phyloP scores from a whole-genome alignment of 2,113 vertebrate genomes.

The Glareola pratincola region DNA sequence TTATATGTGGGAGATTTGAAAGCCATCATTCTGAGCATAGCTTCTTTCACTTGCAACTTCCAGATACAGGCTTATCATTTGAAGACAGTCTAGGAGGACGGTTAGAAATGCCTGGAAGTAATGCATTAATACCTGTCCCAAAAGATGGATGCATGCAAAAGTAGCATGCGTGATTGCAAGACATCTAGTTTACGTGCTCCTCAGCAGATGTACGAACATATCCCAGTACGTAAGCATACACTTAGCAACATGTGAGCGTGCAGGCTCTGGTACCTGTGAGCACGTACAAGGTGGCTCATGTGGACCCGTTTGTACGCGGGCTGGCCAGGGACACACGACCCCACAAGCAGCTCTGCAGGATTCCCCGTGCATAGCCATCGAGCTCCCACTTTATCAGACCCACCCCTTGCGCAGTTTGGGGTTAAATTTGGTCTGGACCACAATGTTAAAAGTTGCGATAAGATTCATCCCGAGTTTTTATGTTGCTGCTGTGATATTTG shows the following conservation, averaged over 20 bases:
- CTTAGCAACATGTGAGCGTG: not conserved
- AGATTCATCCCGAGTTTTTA: not conserved
- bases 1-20: not conserved
- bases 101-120: not conserved
- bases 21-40: not conserved
- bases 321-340: not conserved
- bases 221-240: rapidly evolving
- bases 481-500: not conserved
- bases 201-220: rapidly evolving
- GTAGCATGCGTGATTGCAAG: not conserved
- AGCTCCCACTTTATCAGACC: not conserved
- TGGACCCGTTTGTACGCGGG: rapidly evolving
- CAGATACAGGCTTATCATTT: not conserved
- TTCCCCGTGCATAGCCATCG: rapidly evolving
- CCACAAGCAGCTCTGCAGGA: not conserved
- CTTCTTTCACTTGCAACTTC: not conserved
- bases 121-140: not conserved
- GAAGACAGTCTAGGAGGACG: not conserved
- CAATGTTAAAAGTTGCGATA: not conserved
- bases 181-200: not conserved
- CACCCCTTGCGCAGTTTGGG: no score
- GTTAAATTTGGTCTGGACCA: not conserved
- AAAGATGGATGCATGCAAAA: not conserved
- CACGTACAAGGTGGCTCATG: rapidly evolving
- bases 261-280: not conserved